These are phyloP conservation scores for Lepidurus packardi DNA, from an alignment of 1,140 invertebrate species.

Conservation along the genomic window DNA sequence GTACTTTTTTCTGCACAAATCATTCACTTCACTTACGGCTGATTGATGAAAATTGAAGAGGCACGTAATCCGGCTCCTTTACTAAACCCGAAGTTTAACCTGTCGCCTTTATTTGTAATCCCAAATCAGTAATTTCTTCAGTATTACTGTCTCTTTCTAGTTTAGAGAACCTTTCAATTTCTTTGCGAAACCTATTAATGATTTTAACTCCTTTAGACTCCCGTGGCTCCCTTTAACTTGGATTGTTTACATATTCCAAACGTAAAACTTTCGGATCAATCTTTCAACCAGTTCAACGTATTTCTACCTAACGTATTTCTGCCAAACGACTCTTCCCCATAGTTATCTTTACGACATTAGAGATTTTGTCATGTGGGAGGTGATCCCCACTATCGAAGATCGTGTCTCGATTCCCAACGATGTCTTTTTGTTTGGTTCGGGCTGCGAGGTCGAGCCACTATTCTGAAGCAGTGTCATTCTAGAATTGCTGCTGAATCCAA, in stretches of 20 bases:
- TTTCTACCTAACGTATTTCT: neutral
- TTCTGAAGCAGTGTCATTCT: neutral
- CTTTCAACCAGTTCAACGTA: neutral
- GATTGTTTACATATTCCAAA: too few species aligned
- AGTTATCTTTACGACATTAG: neutral
- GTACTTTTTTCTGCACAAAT: neutral
- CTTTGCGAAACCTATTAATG: too few species aligned
- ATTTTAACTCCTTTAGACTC: too few species aligned
- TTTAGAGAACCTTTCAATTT: too few species aligned
- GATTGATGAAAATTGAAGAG: neutral
- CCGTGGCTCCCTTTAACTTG: too few species aligned
- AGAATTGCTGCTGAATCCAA: neutral
- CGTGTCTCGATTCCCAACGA: neutral
- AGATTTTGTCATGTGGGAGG: constrained; percentile 11
- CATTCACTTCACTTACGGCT: neutral
- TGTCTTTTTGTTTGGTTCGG: neutral
- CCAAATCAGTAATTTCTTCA: too few species aligned
- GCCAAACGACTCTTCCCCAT: neutral
- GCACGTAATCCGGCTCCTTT: neutral
- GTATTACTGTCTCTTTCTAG: too few species aligned
- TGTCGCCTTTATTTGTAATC: too few species aligned
- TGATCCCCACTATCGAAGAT: neutral
- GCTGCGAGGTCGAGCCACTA: neutral
- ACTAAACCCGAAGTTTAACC: too few species aligned
- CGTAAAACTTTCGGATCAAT: too few species aligned